Evolutionary conservation across 2,888 invertebrate species (phyloP).

Genomic region (Heliconius aoede): DNA sequence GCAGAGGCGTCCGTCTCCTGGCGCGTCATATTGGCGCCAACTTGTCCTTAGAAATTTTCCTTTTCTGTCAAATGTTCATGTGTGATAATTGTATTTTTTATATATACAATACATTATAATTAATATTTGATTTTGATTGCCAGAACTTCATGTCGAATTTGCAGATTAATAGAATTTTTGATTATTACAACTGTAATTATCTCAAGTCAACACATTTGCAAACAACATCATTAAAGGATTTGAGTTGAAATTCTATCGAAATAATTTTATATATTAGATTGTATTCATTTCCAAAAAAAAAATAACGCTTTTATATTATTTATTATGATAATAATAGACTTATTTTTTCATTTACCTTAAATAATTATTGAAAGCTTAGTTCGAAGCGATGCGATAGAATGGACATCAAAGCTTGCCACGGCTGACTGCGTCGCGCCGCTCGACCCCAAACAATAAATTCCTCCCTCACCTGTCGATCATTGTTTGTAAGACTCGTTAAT

Average conservation of each 20-base stretch:
- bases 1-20: constrained; percentile 11
- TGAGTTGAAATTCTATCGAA: neutral
- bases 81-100: neutral
- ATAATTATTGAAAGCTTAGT: constrained; percentile 21
- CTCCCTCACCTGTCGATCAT: constrained; percentile 20
- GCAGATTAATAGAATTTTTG: neutral
- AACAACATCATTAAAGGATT: neutral
- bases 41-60: constrained; percentile 11
- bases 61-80: neutral
- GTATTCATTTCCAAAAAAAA: too few relatives aligned
- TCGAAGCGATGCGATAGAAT: constrained; percentile 20
- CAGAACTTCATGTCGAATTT: neutral
- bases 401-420: constrained; percentile 35
- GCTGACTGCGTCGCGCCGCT: constrained; percentile 52
- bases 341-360: constrained; percentile 12
- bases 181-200: neutral
- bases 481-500: constrained; percentile 11
- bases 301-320: neutral
- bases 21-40: constrained; percentile 21
- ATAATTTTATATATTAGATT: neutral
- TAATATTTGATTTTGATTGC: too few relatives aligned
- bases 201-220: neutral
- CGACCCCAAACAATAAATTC: constrained; percentile 55
- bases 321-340: neutral
- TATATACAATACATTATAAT: too few relatives aligned